These are phyloP conservation scores for Lysandra coridon DNA, from an alignment of 2,888 invertebrate genomes.

Conservation along the genomic window DNA sequence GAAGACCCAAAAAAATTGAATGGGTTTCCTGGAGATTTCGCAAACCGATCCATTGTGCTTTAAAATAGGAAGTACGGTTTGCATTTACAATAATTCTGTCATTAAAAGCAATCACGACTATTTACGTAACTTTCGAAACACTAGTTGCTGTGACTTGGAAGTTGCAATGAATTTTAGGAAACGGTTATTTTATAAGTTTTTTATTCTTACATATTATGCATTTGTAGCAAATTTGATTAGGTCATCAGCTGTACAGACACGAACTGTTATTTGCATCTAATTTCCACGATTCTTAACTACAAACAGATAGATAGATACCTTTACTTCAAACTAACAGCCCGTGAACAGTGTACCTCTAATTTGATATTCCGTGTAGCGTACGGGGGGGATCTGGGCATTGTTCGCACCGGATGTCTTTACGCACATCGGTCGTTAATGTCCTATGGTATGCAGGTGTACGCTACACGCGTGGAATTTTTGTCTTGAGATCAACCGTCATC, in stretches of 20 bases:
- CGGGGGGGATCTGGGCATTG: constrained; percentile 45
- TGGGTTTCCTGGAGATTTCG: not conserved
- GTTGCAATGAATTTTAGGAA: not conserved
- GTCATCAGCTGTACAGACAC: not conserved
- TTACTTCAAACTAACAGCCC: constrained; percentile 42
- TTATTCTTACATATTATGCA: not conserved
- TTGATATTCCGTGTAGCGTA: constrained; percentile 58
- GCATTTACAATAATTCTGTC: not conserved
- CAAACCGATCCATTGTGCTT: not conserved
- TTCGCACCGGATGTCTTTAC: constrained; percentile 57
- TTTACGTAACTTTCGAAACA: not conserved
- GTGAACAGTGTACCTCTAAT: constrained; percentile 42
- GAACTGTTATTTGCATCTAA: not conserved
- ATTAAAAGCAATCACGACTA: not conserved
- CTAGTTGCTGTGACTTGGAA: not conserved
- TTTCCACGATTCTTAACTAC: not conserved
- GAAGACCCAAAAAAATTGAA: not conserved
- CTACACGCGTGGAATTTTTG: constrained; percentile 11
- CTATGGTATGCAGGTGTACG: constrained; percentile 33
- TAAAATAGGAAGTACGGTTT: not conserved
- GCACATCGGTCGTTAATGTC: constrained; percentile 40
- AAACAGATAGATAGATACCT: not conserved
- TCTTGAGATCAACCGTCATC: not conserved
- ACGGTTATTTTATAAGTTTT: not conserved
- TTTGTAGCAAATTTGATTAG: not conserved